Base-by-base conservation (phyloP, 2,113 vertebrate species). In the Cryptoleucopteryx plumbea region DNA sequence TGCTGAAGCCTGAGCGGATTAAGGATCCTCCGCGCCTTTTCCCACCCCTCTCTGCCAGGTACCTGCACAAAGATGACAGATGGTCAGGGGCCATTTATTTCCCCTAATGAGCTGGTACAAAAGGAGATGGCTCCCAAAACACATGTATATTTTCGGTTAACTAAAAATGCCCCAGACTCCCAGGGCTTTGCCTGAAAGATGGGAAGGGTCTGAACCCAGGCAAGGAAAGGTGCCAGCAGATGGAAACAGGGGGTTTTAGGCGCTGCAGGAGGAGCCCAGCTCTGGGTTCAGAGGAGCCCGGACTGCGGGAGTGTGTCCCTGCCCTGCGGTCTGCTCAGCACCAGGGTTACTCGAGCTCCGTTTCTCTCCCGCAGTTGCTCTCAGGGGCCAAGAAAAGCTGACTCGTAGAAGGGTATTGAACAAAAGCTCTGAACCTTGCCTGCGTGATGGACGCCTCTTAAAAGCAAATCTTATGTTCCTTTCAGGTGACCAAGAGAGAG, bases 41-140 rank as follows among this genome's bases (percentile, higher is more conserved):
- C 90, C 90, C 94, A 94, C 90, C 94, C 61, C 95, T 75, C 86
- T 82, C 93, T 96, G 91, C 96, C 96, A 74, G 96, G 94, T 96
- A 94, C 92, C 89, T 71, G 86, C 91, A 89, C 95, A 85, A 83
- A 43, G 95, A 95, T 81, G 94, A 86, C 97, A 97, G 97, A 97
- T 93, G 98, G 97, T 92, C 94, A 93, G 95, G 82, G 88, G 88
- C 93, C 77, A 65, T 94, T 82, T 90, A 47, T 78, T 40, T 87
- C 42, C 96, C 93, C 74, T 90, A 96, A 96, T 25, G 96, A 94
- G 95, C 93, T 65, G 91, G 81, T 87, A 81, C 87, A 88, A 94
- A 96, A 82, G 43, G 90, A 84, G 92, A 95, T 80, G 67, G 83
- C 63, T 91, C 83, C 79, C 72, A 38, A 42, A 95, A 81, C 88